Conservation (phyloP, 92 coral and sea anemone species). For the Palythoa caribaeorum region DNA sequence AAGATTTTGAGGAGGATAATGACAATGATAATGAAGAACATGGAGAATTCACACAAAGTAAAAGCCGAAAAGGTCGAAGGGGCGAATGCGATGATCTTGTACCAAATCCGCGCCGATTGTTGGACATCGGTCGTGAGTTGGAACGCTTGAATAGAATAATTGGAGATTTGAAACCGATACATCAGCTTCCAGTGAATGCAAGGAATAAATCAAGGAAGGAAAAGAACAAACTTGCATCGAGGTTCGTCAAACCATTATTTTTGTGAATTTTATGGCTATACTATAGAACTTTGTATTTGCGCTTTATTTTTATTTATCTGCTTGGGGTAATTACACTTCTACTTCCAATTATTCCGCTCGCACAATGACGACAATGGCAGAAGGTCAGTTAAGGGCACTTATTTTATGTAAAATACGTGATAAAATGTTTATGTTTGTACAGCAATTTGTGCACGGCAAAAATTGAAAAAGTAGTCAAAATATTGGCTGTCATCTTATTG, state of each 20-base stretch:
- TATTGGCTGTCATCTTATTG: background rate
- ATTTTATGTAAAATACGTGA: background rate
- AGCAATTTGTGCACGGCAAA: background rate
- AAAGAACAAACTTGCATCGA: slow-evolving; percentile 98
- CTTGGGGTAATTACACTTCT: too few relatives aligned
- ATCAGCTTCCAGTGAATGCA: slow-evolving; percentile 91
- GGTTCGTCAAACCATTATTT: slow-evolving; percentile 60
- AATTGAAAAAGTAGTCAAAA: background rate
- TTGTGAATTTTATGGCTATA: background rate
- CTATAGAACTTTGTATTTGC: background rate
- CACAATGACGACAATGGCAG: too few relatives aligned
- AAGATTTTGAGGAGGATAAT: slow-evolving; percentile 83
- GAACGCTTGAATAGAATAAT: slow-evolving; percentile 89
- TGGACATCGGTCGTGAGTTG: slow-evolving; percentile 92
- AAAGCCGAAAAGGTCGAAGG: slow-evolving; percentile 91
- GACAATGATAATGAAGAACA: slow-evolving; percentile 69
- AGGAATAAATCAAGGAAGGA: slow-evolving; percentile 96
- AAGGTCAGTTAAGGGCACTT: background rate
- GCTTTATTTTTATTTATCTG: too few relatives aligned
- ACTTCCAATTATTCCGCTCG: too few relatives aligned
- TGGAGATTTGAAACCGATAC: slow-evolving; percentile 93
- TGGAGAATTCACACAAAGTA: slow-evolving; percentile 67
- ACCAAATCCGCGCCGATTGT: slow-evolving; percentile 92
- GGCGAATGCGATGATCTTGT: slow-evolving; percentile 95
- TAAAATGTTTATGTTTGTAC: background rate